These are phyloP conservation scores for Argentina silus DNA, from an alignment of 2,797 vertebrate species.

Conservation along the genomic window DNA sequence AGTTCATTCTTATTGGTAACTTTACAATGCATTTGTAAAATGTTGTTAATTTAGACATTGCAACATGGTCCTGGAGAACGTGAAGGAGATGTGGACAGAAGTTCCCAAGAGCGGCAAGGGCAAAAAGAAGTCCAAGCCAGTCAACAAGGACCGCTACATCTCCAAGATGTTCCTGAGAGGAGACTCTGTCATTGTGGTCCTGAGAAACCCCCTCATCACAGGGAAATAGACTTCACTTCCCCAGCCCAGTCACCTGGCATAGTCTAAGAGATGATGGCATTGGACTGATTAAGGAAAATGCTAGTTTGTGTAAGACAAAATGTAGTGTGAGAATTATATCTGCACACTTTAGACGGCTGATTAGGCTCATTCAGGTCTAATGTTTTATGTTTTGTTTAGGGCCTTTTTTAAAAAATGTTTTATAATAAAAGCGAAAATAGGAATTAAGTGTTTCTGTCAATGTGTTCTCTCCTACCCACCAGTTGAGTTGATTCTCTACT, in stretches of 20 bases:
- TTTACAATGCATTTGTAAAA: not conserved
- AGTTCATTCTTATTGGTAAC: too few species aligned
- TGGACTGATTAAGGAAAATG: not conserved
- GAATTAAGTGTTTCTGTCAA: slow-evolving; percentile 14
- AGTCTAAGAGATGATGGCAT: not conserved
- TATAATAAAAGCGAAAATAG: slow-evolving; percentile 63
- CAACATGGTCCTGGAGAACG: slow-evolving; percentile 95
- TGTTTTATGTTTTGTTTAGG: slow-evolving; percentile 33
- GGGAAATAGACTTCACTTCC: slow-evolving; percentile 75
- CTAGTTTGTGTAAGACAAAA: not conserved
- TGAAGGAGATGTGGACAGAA: slow-evolving; percentile 98
- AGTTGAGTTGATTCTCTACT: not conserved
- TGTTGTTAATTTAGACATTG: slow-evolving; percentile 74
- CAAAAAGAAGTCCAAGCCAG: slow-evolving; percentile 91
- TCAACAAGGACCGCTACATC: slow-evolving; percentile 84
- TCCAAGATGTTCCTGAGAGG: slow-evolving; percentile 89
- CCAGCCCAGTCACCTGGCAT: too few species aligned
- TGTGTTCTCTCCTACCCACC: not conserved
- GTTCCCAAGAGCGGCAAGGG: slow-evolving; percentile 90
- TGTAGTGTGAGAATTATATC: slow-evolving; percentile 20
- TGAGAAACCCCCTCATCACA: slow-evolving; percentile 86
- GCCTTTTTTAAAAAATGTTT: slow-evolving; percentile 51
- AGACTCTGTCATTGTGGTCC: slow-evolving; percentile 85
- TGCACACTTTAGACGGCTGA: slow-evolving; percentile 15
- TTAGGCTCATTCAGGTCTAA: slow-evolving; percentile 7